A percentile compares a stretch with the other conserved stretches of the same genome.
Conservation (phyloP, 2,888 invertebrate species). For the Callinectes sapidus region DNA sequence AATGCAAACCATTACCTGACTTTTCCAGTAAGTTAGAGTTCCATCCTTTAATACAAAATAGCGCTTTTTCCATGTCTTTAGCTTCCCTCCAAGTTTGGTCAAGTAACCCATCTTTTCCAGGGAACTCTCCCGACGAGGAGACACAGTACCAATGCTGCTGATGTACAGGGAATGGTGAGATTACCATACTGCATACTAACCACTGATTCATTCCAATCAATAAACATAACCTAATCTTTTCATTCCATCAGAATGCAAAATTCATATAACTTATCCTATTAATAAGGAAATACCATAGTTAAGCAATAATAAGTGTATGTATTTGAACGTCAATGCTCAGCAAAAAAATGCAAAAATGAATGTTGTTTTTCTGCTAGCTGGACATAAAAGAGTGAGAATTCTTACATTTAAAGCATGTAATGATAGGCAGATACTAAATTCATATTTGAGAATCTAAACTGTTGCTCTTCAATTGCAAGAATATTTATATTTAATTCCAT, state of each 20-base stretch:
- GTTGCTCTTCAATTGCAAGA: not conserved
- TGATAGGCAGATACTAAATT: no score
- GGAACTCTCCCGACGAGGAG: slow-evolving; percentile 75
- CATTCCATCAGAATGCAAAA: not conserved
- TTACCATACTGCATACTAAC: not conserved
- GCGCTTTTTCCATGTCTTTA: slow-evolving; percentile 96
- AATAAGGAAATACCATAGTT: no score
- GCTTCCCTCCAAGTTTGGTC: slow-evolving; percentile 92
- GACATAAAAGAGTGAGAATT: no score
- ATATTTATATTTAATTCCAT: not conserved
- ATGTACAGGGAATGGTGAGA: not conserved
- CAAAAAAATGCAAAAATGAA: no score
- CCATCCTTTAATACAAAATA: slow-evolving; percentile 98
- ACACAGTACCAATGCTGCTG: slow-evolving; percentile 69
- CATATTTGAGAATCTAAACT: not conserved
- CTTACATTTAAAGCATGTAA: no score
- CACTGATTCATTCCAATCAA: not conserved
- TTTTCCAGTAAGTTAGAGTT: slow-evolving; percentile 94
- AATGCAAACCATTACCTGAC: slow-evolving; percentile 80
- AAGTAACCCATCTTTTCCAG: slow-evolving; percentile 93
- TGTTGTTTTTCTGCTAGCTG: no score
- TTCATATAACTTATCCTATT: not conserved
- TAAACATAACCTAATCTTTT: not conserved
- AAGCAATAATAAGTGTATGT: no score
- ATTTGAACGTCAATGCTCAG: no score